These are phyloP conservation scores for Aphidius colemani DNA, from an alignment of 2,888 invertebrate genomes.

Conservation along the genomic window DNA sequence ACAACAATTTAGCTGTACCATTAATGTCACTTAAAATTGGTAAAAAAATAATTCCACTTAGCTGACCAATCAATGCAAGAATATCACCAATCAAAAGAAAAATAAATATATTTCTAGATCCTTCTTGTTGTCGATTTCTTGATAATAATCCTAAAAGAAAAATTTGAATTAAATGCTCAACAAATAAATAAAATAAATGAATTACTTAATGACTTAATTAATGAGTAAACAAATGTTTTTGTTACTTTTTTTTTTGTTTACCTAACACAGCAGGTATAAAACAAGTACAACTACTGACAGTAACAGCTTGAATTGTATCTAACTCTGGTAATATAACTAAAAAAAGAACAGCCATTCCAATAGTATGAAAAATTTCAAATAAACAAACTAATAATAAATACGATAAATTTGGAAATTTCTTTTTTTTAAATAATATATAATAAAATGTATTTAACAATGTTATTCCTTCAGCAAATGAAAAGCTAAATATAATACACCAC, in stretches of 20 bases:
- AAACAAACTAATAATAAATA: slow-evolving; percentile 68
- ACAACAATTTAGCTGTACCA: slow-evolving; percentile 62
- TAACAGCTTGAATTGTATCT: slow-evolving; percentile 80
- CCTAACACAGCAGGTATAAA: slow-evolving; percentile 79
- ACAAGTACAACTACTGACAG: slow-evolving; percentile 84
- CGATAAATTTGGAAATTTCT: slow-evolving; percentile 62
- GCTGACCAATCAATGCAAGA: slow-evolving; percentile 68
- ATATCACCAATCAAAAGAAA: slow-evolving; percentile 62
- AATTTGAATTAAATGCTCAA: slow-evolving; percentile 1
- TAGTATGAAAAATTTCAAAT: slow-evolving; percentile 79
- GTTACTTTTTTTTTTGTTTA: slow-evolving; percentile 51
- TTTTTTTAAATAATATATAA: slow-evolving; percentile 75
- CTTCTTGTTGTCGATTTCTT: slow-evolving; percentile 29
- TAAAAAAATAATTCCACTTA: slow-evolving; percentile 72
- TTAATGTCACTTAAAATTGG: slow-evolving; percentile 63
- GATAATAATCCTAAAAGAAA: slow-evolving; percentile 35
- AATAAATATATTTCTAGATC: slow-evolving; percentile 14
- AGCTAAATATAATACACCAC: slow-evolving; percentile 78
- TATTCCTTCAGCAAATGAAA: slow-evolving; percentile 77
- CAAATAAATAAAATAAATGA: neutral
- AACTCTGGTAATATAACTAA: slow-evolving; percentile 78
- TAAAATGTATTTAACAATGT: slow-evolving; percentile 73
- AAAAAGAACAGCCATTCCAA: slow-evolving; percentile 77
- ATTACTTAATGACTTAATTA: too few relatives aligned
- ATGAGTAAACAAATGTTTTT: neutral